Percentiles rank a stretch among this genome's conserved stretches.
These are phyloP conservation scores for Lepas anatifera DNA, from an alignment of 2,888 invertebrate genomes.

Conservation along the genomic window DNA sequence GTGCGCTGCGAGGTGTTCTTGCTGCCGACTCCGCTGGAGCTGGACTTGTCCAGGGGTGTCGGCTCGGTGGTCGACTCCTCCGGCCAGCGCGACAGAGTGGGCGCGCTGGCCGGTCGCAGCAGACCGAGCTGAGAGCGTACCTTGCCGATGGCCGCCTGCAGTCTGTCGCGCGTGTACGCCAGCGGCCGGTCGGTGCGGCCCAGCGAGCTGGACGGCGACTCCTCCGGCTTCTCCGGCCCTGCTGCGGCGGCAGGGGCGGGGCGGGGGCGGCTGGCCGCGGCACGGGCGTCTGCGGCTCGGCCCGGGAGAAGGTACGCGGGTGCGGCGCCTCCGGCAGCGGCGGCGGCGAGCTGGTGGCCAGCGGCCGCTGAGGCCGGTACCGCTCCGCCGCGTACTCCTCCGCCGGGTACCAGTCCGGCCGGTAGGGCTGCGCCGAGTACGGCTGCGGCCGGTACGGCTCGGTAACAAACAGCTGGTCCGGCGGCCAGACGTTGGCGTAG, in stretches of 20 bases:
- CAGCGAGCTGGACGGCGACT: constrained; percentile 6
- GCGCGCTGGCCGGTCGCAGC: constrained; percentile 24
- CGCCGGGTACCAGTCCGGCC: too few species aligned
- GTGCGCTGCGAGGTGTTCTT: constrained; percentile 60
- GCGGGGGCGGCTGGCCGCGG: constrained; percentile 16
- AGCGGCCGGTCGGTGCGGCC: constrained; percentile 23
- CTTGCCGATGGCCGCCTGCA: constrained; percentile 29
- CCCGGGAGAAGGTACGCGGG: constrained; percentile 38
- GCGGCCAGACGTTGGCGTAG: background rate
- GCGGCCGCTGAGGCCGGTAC: constrained; percentile 26
- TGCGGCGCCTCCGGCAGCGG: constrained; percentile 31
- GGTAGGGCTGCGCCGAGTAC: too few species aligned
- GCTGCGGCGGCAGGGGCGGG: too few species aligned
- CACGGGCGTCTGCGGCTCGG: constrained; percentile 9
- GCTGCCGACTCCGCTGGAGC: constrained; percentile 47
- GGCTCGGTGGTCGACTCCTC: background rate
- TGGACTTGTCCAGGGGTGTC: constrained; percentile 65
- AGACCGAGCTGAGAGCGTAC: constrained; percentile 24
- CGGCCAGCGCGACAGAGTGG: constrained; percentile 20
- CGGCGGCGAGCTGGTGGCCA: constrained; percentile 44
- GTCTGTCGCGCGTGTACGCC: constrained; percentile 29
- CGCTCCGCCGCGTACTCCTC: background rate
- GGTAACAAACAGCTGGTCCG: too few species aligned
- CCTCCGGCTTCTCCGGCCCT: background rate
- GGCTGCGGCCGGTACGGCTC: too few species aligned